phyloP scores from a whole-genome alignment of 2,888 invertebrate genomes.

The Homarus gammarus region DNA sequence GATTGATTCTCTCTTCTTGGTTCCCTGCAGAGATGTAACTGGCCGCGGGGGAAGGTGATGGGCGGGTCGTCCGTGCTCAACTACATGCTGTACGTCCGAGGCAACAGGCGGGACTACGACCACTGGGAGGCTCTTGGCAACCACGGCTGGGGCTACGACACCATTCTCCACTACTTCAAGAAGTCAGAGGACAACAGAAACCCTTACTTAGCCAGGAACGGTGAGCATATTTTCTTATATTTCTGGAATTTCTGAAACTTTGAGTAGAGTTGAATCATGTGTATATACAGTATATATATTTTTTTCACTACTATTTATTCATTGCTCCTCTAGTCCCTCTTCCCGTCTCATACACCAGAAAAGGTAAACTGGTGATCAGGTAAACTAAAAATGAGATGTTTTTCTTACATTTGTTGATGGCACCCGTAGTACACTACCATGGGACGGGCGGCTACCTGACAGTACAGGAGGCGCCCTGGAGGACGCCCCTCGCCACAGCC shows the following conservation, averaged over 20 bases:
- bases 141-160: conserved; percentile 92
- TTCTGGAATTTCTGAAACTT: too few species aligned
- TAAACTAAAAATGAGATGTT: too few species aligned
- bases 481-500: conserved; percentile 89
- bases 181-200: conserved; percentile 93
- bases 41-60: conserved; percentile 92
- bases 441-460: conserved; percentile 87
- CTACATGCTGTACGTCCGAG: conserved; percentile 94
- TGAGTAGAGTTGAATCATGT: too few species aligned
- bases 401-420: too few species aligned
- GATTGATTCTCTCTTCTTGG: too few species aligned
- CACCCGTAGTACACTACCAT: conserved; percentile 75
- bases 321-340: too few species aligned
- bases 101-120: conserved; percentile 91
- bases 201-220: conserved; percentile 87
- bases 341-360: too few species aligned
- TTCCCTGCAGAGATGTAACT: conserved; percentile 85
- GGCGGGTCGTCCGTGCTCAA: conserved; percentile 94
- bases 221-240: too few species aligned
- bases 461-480: conserved; percentile 91
- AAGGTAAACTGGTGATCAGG: too few species aligned
- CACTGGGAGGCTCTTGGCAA: conserved; percentile 92
- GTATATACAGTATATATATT: too few species aligned
- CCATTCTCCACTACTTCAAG: conserved; percentile 88
- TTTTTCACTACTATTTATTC: too few species aligned